Evolutionary conservation across 2,888 invertebrate genomes (phyloP), one percentile per base, ranked within the genome.

Genomic region (Charanyca ferruginea): DNA sequence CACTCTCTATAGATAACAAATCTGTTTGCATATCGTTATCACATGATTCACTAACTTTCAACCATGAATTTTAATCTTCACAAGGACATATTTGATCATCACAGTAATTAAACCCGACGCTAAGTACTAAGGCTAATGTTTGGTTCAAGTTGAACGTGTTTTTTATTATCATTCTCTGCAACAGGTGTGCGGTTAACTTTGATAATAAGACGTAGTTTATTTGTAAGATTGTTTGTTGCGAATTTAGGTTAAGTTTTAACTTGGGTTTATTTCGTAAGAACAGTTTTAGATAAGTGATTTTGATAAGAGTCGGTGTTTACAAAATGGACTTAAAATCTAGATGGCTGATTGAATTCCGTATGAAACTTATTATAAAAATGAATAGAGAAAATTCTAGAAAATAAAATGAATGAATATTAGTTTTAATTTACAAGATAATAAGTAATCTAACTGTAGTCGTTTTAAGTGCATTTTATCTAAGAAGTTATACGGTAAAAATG

Each of bases 231-330:
- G 22, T 45, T 18, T 60, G 16, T 51, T 25, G 41, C 22, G 66
- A 66, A 72, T 66, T 77, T 48, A 45, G 73, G 73, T 77, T 73
- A 75, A 13, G 18, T 66, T 65, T 35, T 32, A 18, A n/a, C 13
- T 58, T 53, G 0, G 42, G 22, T 42, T 63, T 47, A 54, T 57
- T 59, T 18, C 47, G 18, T 64, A 60, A 42, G 41, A 63, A 73
- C 45, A 42, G 53, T 48, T 77, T 44, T 7, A 64, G 63, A 63
- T 76, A 51, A 8, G 1, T 42, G n/a, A n/a, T 63, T 58, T 47
- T 51, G 42, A 63, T 76, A 62, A 49, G 28, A n/a, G 52, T 45
- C 22, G 7, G 38, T 44, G 11, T 1, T 32, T 38, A 22, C 0
- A 28, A 44, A 57, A 35, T 35, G 22, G 7, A 42, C 6, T 13